A percentile compares a stretch with the other conserved stretches of the same genome.
These are phyloP conservation scores for Choloepus didactylus DNA, from an alignment of 2,797 vertebrate genomes.

Conservation along the genomic window DNA sequence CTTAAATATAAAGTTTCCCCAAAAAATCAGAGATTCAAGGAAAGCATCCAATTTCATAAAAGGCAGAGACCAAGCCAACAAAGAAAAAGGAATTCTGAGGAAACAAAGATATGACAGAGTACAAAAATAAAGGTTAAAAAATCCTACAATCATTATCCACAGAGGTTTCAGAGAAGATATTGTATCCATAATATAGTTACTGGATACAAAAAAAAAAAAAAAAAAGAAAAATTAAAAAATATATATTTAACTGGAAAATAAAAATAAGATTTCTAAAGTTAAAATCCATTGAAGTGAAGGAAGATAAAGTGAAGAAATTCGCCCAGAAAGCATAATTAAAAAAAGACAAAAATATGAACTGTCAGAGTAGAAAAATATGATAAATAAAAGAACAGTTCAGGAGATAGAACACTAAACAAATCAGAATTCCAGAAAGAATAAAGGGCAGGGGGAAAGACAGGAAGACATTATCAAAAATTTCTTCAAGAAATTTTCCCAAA, in stretches of 20 bases:
- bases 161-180: neutral
- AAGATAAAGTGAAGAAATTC: neutral
- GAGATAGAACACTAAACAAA: conserved; percentile 8
- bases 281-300: neutral
- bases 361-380: neutral
- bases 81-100: neutral
- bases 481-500: conserved; percentile 20
- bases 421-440: neutral
- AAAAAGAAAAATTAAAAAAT: neutral
- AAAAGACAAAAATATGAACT: conserved; percentile 10
- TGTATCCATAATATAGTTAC: neutral
- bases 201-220: neutral
- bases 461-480: neutral
- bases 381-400: conserved; percentile 4
- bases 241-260: conserved; percentile 41
- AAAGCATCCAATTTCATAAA: neutral
- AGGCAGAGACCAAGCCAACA: neutral
- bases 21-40: neutral
- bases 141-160: neutral
- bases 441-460: neutral
- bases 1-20: neutral
- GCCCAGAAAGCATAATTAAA: neutral
- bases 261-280: conserved; percentile 38
- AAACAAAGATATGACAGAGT: neutral
- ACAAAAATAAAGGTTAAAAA: neutral